These are phyloP conservation scores for Thomomys bottae DNA, from an alignment of 2,113 vertebrate species.

Conservation along the genomic window DNA sequence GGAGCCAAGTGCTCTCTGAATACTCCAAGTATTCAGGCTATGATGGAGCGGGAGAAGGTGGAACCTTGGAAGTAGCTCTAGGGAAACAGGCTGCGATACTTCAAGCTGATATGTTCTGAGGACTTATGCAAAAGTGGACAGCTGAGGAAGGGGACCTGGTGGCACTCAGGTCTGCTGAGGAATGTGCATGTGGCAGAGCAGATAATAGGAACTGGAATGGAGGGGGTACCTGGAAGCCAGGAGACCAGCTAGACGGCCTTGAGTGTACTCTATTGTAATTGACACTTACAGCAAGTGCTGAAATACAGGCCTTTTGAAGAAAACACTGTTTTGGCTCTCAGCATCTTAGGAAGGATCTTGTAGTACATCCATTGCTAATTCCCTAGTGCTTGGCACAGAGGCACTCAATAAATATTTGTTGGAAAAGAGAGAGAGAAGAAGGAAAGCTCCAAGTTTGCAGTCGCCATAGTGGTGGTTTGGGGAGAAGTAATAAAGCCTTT, in stretches of 20 bases:
- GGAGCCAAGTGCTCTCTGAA: not conserved
- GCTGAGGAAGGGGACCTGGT: not conserved
- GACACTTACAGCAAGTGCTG: not conserved
- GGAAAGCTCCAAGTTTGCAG: no score
- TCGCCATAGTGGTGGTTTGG: not conserved
- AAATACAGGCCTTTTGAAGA: not conserved
- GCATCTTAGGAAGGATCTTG: not conserved
- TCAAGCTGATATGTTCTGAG: not conserved
- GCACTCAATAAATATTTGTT: not conserved
- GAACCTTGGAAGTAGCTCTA: not conserved
- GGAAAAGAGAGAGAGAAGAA: not conserved
- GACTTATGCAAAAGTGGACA: not conserved
- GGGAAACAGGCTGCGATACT: not conserved
- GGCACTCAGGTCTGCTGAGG: not conserved
- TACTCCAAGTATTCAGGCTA: not conserved
- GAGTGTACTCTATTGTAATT: rapidly evolving
- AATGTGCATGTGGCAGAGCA: not conserved
- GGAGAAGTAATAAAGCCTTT: not conserved
- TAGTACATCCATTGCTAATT: not conserved
- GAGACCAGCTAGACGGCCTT: not conserved
- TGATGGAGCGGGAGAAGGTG: not conserved
- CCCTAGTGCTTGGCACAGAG: not conserved
- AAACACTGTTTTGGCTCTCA: not conserved
- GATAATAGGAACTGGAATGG: not conserved
- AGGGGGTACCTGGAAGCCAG: not conserved